Evolutionary conservation across 2,888 invertebrate genomes (phyloP).

Genomic region (Lepidocyrtinus sp.): DNA sequence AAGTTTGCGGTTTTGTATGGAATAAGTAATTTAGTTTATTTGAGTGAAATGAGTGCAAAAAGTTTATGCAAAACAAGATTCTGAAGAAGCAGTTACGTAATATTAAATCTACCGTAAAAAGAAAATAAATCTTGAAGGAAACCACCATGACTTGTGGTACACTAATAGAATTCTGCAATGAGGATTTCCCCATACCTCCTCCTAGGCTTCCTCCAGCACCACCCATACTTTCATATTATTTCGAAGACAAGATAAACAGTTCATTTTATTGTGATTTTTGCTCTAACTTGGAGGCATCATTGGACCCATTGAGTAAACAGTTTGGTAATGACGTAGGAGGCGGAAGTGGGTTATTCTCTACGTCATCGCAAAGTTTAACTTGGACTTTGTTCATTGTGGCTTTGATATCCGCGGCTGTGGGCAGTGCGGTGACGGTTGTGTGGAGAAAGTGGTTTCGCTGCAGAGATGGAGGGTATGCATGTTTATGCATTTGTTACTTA

Average conservation of each 20-base stretch:
- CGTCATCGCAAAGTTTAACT: slow-evolving; percentile 57
- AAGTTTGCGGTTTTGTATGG: no score
- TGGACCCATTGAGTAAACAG: slow-evolving; percentile 44
- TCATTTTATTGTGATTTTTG: slow-evolving; percentile 66
- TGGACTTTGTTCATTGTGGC: slow-evolving; percentile 68
- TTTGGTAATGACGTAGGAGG: slow-evolving; percentile 31
- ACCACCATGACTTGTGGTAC: slow-evolving; percentile 57
- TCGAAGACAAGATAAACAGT: slow-evolving; percentile 50
- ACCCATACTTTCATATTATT: slow-evolving; percentile 61
- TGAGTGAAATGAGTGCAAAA: no score
- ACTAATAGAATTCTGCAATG: slow-evolving; percentile 51
- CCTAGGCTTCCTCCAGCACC: slow-evolving; percentile 66
- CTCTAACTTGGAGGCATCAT: slow-evolving; percentile 60
- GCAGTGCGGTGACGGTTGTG: slow-evolving; percentile 66
- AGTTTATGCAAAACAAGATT: no score
- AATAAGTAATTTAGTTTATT: no score
- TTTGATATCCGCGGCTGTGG: slow-evolving; percentile 65
- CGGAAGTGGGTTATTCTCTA: slow-evolving; percentile 38
- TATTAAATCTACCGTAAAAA: no score
- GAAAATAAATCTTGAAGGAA: background rate
- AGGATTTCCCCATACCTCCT: slow-evolving; percentile 51
- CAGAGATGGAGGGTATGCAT: slow-evolving; percentile 47
- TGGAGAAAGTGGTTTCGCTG: slow-evolving; percentile 56
- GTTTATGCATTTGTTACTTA: no score
- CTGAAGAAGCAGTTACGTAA: no score